Base-by-base conservation (phyloP, 2,113 vertebrate genomes). In the Zosterops lateralis region DNA sequence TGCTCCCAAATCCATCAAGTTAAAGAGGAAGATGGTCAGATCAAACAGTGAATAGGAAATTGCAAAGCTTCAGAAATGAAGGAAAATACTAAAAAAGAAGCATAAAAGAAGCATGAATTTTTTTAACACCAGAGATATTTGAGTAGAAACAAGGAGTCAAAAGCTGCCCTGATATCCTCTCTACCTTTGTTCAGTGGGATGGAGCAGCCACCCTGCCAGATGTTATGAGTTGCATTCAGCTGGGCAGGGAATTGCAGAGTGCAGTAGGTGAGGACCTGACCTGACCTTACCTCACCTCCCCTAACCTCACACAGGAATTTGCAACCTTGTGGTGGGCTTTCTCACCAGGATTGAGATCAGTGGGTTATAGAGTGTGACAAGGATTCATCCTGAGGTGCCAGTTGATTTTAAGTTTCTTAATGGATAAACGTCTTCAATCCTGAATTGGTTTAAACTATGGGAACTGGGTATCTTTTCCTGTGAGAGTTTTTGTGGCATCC, bases 301-400 rank as follows among this genome's bases (percentile, higher is more conserved):
- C 18, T 21, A 19, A 57, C 56, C 21, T 57, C 4, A 26, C 11
- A 24, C 11, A 8, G 14, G 5, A 0, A 0, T 65, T 19, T 56
- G 7, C 7, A 73, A 3, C 12, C 31, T 76, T 4, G 2, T 14
- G 12, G 2, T 38, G 32, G 20, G 11, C 10, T 86, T 72, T 60
- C 25, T 80, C 15, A 44, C 17, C 0, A 0, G 10, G 29, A 14
- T 9, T 26, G 29, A 5, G 3, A 31, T 34, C 42, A 64, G 29
- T 2, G 12, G 31, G 17, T 29, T 48, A 15, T 8, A 57, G 31
- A 2, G 7, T 31, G 14, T 14, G 9, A 26, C 25, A 38, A 38
- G 12, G 19, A 47, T 56, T 82, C 17, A 29, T 51, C n/a, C 40
- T 54, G 21, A 78, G 16, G 24, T 53, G 16, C 17, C 9, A 17